phyloP scores from a whole-genome alignment of 2,113 vertebrate genomes.

The Xyrauchen texanus region DNA sequence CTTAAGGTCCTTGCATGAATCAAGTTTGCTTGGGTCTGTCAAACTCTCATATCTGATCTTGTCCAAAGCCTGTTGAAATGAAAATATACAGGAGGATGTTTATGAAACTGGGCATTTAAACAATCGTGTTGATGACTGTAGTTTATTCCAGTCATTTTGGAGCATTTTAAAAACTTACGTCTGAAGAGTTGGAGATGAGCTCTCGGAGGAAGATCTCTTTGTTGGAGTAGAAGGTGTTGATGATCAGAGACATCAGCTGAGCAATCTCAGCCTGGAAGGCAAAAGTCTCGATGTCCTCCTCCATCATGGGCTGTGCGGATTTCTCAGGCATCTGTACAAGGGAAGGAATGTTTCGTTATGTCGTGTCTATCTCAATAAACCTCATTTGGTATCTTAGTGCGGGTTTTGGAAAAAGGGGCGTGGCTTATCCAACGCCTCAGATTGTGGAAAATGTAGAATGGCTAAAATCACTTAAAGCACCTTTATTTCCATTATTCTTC shows the following conservation, averaged over 20 bases:
- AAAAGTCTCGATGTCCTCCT: conserved; percentile 80
- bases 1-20: conserved; percentile 79
- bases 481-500: too few relatives aligned
- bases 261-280: conserved; percentile 85
- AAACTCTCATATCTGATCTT: conserved; percentile 83
- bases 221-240: conserved; percentile 84
- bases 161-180: conserved; percentile 68
- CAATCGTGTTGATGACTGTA: too few relatives aligned
- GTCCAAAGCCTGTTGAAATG: conserved; percentile 71
- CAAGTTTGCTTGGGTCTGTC: conserved; percentile 78
- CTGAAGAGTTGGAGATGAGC: conserved; percentile 82
- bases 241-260: conserved; percentile 83
- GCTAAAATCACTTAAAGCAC: too few relatives aligned
- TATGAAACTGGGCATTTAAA: too few relatives aligned
- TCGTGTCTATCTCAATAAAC: too few relatives aligned
- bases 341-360: background rate
- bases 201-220: conserved; percentile 84
- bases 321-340: conserved; percentile 76
- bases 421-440: too few relatives aligned
- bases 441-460: too few relatives aligned
- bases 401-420: too few relatives aligned
- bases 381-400: too few relatives aligned
- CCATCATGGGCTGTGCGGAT: conserved; percentile 69
- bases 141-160: too few relatives aligned
- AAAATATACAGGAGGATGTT: background rate